Base-by-base conservation (phyloP, 1,140 invertebrate species). In the Cyclargus thomasi region DNA sequence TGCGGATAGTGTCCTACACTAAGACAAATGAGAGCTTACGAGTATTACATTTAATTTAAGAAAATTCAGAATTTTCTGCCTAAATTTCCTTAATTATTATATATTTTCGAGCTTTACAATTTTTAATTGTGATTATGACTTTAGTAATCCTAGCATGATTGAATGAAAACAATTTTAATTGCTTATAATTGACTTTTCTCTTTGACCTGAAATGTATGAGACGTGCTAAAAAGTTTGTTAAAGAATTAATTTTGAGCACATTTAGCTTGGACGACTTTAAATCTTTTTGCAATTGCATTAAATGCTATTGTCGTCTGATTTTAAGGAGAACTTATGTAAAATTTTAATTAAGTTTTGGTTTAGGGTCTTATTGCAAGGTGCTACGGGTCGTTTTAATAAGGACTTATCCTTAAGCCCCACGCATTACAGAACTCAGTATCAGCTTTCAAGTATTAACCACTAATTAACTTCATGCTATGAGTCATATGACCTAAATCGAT, bases 381-480 rank as follows among this genome's bases (percentile, higher is more conserved):
- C 14, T 47, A 47, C 11, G 11, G 39, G 39, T 14, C 4, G 14
- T 14, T 47, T 47, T 47, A 47, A 14, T 2, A 29, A 29, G 29
- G 29, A 11, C 8, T 14, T 47, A 47, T 47, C 39, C 14, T 47
- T 16, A 47, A 47, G 3, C 11, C 39, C 10, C 39, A 47, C 1
- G 39, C 14, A 47, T 14, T 8, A 47, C 14, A 11, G 14, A 8
- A 16, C 39, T 47, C 39, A 39, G 36, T 3, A 14, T 29, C 36
- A 47, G 39, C 39, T 47, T 8, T 47, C 39, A 47, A 47, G 39
- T 47, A 47, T 14, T 47, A 14, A 47, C 39, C 39, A 3, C 4
- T 47, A 47, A 47, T 47, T 47, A 47, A 47, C 14, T 47, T 47
- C 39, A 47, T 47, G 39, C 39, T 47, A 47, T 47, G 39, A 47